These are phyloP conservation scores for Eurytoma adleriae DNA, from an alignment of 2,888 invertebrate genomes.

Conservation along the genomic window DNA sequence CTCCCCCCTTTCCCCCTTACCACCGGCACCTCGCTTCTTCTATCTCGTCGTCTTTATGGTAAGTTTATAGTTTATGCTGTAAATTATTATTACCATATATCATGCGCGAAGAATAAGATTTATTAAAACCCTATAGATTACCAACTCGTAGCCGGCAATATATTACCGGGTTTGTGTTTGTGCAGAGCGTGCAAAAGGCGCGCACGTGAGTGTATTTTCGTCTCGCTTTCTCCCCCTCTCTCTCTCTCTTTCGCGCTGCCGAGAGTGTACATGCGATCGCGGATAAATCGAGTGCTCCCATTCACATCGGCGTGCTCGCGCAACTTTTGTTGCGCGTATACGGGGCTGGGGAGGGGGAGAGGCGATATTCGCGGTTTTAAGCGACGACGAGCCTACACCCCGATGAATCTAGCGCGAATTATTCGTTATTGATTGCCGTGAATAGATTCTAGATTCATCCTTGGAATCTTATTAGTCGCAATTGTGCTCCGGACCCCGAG, in stretches of 20 bases:
- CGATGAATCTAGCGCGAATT: conserved; percentile 45
- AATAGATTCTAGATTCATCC: conserved; percentile 53
- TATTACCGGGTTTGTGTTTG: conserved; percentile 56
- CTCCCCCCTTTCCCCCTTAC: neutral
- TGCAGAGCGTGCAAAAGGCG: conserved; percentile 44
- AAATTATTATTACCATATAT: conserved; percentile 75
- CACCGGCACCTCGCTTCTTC: conserved; percentile 9
- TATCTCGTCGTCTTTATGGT: conserved; percentile 63
- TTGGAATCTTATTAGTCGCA: conserved; percentile 53
- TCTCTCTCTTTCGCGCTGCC: conserved; percentile 15
- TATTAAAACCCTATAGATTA: conserved; percentile 72
- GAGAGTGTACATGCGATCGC: conserved; percentile 51
- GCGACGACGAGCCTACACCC: conserved; percentile 25
- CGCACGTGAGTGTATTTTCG: conserved; percentile 49
- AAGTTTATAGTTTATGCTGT: conserved; percentile 73
- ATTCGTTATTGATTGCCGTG: conserved; percentile 53
- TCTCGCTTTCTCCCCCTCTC: conserved; percentile 23
- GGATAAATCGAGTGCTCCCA: conserved; percentile 58
- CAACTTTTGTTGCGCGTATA: conserved; percentile 28
- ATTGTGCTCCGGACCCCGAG: conserved; percentile 22
- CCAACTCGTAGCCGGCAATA: conserved; percentile 67
- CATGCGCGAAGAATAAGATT: conserved; percentile 71
- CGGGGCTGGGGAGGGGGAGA: conserved; percentile 6
- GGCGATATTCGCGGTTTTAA: conserved; percentile 36
- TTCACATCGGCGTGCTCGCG: conserved; percentile 40